Evolutionary conservation across 2,113 vertebrate species (phyloP), one percentile per base, ranked within the genome.

Genomic region (Pseudorhombus dupliciocellatus): DNA sequence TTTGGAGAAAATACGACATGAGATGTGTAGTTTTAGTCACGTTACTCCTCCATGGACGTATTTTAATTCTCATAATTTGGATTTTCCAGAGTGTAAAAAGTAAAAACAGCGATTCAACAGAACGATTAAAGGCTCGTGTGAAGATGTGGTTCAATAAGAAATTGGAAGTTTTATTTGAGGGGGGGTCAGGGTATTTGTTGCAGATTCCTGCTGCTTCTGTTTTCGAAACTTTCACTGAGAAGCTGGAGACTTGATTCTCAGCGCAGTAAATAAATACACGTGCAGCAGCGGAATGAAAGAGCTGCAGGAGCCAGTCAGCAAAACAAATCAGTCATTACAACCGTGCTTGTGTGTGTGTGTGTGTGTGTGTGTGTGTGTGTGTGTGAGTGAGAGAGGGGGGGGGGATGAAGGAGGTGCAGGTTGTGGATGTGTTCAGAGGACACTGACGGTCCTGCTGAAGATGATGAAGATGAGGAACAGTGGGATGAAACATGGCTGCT

Each of bases 221-320:
- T 12, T 3, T 26, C 3, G 24, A 25, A 53, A 53, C 22, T 10
- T 10, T 4, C 57, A 42, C 22, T 4, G 3, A 9, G 22, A 51
- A 58, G 40, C 40, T 18, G 40, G 14, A 28, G 18, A 37, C 55
- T 70, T 15, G 0, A 26, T 37, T 7, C 7, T n/a, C 16, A 66
- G 56, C 59, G 56, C 70, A 11, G 83, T 79, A 78, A 82, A 84
- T 72, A 84, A 66, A 79, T 4, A 7, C 86, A 82, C 80, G 77
- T 65, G 88, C 28, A 63, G 69, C 75, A 31, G 60, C 61, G 50
- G 50, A 20, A 44, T 24, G 75, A 75, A 22, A 65, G 52, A 60
- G 46, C 48, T 6, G 0, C 75, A 70, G 73, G 77, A 48, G 70
- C 75, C 24, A 14, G 74, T 83, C 66, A 73, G 75, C 76, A 64